phyloP scores from a whole-genome alignment of 2,797 vertebrate genomes.

The Sciurus vulgaris region DNA sequence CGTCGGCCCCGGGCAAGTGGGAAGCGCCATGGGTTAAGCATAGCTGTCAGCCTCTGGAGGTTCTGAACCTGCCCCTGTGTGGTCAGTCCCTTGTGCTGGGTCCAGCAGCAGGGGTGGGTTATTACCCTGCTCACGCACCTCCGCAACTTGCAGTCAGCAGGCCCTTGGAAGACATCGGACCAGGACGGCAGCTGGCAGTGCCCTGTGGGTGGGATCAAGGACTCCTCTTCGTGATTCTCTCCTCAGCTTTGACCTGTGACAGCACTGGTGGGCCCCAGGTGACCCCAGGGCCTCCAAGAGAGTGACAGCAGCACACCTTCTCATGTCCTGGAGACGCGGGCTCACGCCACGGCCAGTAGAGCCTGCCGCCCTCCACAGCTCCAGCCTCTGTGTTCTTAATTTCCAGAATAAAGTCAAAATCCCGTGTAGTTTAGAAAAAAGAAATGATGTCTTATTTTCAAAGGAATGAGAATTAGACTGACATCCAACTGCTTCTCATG shows the following conservation, averaged over 20 bases:
- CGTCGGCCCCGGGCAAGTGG: neutral
- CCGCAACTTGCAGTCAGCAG: neutral
- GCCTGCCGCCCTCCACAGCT: neutral
- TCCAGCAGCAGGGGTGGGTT: neutral
- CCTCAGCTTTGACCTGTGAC: neutral
- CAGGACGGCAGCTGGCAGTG: neutral
- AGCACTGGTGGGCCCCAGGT: neutral
- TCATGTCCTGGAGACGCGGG: neutral
- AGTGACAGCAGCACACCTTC: neutral
- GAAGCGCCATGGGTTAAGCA: too few relatives aligned
- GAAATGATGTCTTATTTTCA: neutral
- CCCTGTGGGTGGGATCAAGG: neutral
- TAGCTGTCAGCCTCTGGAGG: neutral
- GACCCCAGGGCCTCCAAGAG: neutral
- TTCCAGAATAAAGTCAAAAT: slow-evolving; percentile 32
- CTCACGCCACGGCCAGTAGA: neutral
- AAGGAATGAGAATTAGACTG: neutral
- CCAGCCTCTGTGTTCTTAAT: neutral
- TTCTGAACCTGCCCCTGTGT: neutral
- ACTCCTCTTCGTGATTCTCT: neutral
- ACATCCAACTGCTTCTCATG: neutral
- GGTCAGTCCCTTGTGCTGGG: neutral
- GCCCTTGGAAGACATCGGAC: neutral
- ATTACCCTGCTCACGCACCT: too few relatives aligned
- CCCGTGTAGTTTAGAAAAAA: slow-evolving; percentile 22